Conservation (phyloP, 2,888 invertebrate genomes). For the Erebia epiphron region DNA sequence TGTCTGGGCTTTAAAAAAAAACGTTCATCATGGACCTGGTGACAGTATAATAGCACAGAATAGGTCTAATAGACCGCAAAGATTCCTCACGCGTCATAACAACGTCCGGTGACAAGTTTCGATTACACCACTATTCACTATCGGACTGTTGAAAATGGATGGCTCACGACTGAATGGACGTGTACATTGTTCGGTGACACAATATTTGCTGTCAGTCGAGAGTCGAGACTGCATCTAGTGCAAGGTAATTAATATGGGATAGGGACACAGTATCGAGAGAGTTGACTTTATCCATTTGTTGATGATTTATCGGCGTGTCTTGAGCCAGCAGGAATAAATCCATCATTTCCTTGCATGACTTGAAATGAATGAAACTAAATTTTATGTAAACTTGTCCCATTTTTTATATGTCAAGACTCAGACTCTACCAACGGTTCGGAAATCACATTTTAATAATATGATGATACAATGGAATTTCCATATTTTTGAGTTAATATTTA, state of each 20-base stretch:
- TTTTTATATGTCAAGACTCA: too few relatives aligned
- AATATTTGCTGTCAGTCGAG: conserved; percentile 19
- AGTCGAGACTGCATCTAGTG: conserved; percentile 1
- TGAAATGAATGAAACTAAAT: too few relatives aligned
- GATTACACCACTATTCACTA: conserved; percentile 14
- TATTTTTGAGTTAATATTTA: too few relatives aligned
- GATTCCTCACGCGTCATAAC: conserved; percentile 2
- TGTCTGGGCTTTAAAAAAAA: neutral
- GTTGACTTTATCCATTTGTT: conserved; percentile 7
- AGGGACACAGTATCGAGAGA: neutral
- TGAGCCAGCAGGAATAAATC: neutral
- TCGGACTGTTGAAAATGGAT: conserved; percentile 7
- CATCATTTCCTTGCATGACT: neutral
- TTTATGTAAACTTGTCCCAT: too few relatives aligned
- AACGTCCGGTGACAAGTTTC: conserved; percentile 14
- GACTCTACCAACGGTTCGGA: too few relatives aligned
- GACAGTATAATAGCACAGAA: neutral
- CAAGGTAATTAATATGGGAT: conserved; percentile 13
- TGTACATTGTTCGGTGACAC: conserved; percentile 12
- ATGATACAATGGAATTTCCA: too few relatives aligned
- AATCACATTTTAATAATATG: too few relatives aligned
- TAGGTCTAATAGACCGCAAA: too few relatives aligned
- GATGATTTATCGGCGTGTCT: neutral
- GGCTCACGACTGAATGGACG: conserved; percentile 5
- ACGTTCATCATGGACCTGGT: neutral